phyloP scores from a whole-genome alignment of 2,888 invertebrate species.

The Metallyticus violacea region DNA sequence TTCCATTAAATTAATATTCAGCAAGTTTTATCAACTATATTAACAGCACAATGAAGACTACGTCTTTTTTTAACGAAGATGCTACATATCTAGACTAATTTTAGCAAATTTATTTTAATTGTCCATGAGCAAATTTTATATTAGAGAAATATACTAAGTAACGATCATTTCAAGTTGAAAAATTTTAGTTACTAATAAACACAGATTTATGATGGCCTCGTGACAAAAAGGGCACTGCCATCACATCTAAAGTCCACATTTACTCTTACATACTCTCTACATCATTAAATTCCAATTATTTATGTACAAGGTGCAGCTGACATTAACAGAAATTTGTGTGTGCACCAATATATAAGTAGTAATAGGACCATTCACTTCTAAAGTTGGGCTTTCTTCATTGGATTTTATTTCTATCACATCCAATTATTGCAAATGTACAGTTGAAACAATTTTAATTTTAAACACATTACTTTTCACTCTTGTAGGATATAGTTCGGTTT shows the following conservation, averaged over 20 bases:
- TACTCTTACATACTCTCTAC: not conserved
- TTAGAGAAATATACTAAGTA: not conserved
- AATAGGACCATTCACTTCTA: not conserved
- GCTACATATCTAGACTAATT: not conserved
- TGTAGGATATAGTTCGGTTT: not conserved
- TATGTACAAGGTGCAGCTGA: not conserved
- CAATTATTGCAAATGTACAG: not conserved
- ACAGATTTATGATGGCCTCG: not conserved
- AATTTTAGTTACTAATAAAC: not conserved
- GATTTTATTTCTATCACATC: not conserved
- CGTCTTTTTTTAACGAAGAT: not conserved
- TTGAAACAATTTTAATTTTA: no score
- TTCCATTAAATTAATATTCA: not conserved
- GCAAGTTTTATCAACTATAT: not conserved
- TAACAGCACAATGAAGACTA: not conserved
- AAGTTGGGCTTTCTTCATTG: not conserved
- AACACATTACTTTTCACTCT: no score
- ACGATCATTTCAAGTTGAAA: not conserved
- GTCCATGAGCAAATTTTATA: not conserved
- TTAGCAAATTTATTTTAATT: not conserved
- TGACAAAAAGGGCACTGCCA: not conserved
- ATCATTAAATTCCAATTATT: not conserved
- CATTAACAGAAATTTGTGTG: not conserved
- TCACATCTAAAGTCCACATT: not conserved
- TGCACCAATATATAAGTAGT: not conserved